phyloP scores from a whole-genome alignment of 2,797 vertebrate genomes.

The Brachyalestes nurse region DNA sequence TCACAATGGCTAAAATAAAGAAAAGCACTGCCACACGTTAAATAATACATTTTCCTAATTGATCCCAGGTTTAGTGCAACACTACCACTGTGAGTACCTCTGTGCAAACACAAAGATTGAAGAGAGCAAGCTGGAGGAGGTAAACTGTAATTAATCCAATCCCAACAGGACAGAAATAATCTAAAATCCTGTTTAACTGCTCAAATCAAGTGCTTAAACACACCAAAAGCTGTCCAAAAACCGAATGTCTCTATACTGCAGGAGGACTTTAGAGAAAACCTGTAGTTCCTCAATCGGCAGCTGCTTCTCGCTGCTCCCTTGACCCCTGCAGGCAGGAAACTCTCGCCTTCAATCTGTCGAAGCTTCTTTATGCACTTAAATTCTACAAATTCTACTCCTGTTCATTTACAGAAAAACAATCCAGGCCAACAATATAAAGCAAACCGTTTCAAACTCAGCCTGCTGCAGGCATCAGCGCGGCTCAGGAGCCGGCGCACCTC shows the following conservation, averaged over 20 bases:
- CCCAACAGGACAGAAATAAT: not conserved
- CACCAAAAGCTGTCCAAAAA: slow-evolving; percentile 37
- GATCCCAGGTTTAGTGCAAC: too few relatives aligned
- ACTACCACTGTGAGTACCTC: not conserved
- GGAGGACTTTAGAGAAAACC: slow-evolving; percentile 28
- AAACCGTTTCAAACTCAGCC: slow-evolving; percentile 11
- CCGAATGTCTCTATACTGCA: slow-evolving; percentile 31
- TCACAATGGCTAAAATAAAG: too few relatives aligned
- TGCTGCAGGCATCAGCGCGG: not conserved
- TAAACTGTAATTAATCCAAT: slow-evolving; percentile 32
- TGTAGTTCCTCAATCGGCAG: not conserved
- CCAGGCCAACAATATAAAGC: slow-evolving; percentile 19
- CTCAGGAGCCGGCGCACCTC: not conserved
- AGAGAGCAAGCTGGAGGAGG: slow-evolving; percentile 5
- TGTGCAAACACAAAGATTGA: not conserved
- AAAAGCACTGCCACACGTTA: too few relatives aligned
- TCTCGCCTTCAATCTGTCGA: slow-evolving; percentile 20
- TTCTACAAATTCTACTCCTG: slow-evolving; percentile 31
- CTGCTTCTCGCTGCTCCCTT: not conserved
- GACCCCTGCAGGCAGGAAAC: slow-evolving; percentile 1
- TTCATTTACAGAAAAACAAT: slow-evolving; percentile 18
- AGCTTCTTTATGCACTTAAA: slow-evolving; percentile 24
- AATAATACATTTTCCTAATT: too few relatives aligned
- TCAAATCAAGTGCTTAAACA: slow-evolving; percentile 32
- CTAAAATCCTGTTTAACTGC: slow-evolving; percentile 21